phyloP scores from a whole-genome alignment of 2,113 vertebrate genomes.

The Aphelocoma coerulescens region DNA sequence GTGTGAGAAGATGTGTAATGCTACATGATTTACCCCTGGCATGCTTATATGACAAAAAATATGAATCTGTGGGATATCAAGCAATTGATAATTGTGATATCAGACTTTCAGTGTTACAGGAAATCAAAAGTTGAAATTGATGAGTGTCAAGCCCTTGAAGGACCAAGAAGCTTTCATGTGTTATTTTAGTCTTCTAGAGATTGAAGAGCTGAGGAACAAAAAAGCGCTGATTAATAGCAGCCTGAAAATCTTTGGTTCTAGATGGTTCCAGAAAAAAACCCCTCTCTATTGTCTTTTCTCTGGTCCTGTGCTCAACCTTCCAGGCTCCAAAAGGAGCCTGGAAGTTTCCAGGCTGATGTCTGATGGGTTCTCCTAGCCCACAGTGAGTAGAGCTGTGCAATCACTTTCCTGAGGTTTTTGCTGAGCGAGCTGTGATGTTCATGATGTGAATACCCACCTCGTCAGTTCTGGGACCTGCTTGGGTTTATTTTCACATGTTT shows the following conservation, averaged over 20 bases:
- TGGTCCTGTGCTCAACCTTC: not conserved
- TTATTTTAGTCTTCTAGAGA: not conserved
- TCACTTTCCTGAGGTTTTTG: not conserved
- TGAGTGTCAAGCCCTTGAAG: not conserved
- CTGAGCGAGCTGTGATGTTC: fast-evolving
- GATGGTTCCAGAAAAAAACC: not conserved
- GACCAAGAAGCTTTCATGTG: not conserved
- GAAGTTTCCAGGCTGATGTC: not conserved
- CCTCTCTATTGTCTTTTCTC: not conserved
- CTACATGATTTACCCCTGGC: not conserved
- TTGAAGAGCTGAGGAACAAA: not conserved
- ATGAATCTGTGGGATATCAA: not conserved
- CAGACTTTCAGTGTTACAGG: not conserved
- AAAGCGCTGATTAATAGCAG: not conserved
- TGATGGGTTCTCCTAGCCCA: not conserved
- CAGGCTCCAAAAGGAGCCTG: not conserved
- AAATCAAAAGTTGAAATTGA: not conserved
- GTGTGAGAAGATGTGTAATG: not conserved
- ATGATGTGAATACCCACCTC: not conserved
- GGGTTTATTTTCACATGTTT: not conserved
- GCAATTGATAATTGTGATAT: not conserved
- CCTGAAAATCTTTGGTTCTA: not conserved
- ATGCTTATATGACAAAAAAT: not conserved
- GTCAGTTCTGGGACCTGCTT: not conserved
- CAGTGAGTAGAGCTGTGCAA: not conserved